These are phyloP conservation scores for Perodicticus potto DNA, from an alignment of 2,797 vertebrate genomes.

Conservation along the genomic window DNA sequence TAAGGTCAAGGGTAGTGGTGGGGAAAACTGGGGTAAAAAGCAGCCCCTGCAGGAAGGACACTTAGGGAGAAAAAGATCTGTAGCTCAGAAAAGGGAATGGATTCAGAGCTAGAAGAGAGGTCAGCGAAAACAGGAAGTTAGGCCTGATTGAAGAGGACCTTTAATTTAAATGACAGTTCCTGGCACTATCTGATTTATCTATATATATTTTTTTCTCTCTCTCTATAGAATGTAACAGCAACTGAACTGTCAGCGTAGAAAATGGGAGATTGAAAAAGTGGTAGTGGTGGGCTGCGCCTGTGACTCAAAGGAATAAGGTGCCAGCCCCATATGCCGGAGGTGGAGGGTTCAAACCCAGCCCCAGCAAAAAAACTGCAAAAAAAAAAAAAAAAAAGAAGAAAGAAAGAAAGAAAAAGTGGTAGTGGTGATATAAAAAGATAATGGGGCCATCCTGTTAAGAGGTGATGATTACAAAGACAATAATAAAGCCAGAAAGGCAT, in stretches of 20 bases:
- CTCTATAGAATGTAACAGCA: background rate
- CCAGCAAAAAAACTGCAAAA: too few relatives aligned
- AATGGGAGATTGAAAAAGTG: background rate
- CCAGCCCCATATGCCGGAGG: too few relatives aligned
- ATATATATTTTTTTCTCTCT: background rate
- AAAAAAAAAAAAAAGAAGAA: too few relatives aligned
- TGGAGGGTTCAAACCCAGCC: too few relatives aligned
- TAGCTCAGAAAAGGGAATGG: conserved; percentile 27
- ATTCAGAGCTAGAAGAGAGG: background rate
- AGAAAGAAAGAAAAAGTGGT: background rate
- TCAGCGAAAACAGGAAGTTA: conserved; percentile 15
- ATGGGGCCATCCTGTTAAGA: background rate
- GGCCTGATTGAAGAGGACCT: background rate
- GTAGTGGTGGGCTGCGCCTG: background rate
- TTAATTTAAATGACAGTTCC: background rate
- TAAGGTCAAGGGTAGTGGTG: background rate
- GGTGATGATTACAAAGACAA: background rate
- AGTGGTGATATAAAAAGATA: background rate
- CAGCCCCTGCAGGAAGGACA: background rate
- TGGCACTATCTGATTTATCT: background rate
- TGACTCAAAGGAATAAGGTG: too few relatives aligned
- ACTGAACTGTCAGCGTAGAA: background rate
- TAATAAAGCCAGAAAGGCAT: conserved; percentile 50
- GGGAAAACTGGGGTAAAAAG: background rate
- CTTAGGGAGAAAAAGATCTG: background rate